These are phyloP conservation scores for Heteronetta atricapilla DNA, from an alignment of 2,113 vertebrate species.

Conservation along the genomic window DNA sequence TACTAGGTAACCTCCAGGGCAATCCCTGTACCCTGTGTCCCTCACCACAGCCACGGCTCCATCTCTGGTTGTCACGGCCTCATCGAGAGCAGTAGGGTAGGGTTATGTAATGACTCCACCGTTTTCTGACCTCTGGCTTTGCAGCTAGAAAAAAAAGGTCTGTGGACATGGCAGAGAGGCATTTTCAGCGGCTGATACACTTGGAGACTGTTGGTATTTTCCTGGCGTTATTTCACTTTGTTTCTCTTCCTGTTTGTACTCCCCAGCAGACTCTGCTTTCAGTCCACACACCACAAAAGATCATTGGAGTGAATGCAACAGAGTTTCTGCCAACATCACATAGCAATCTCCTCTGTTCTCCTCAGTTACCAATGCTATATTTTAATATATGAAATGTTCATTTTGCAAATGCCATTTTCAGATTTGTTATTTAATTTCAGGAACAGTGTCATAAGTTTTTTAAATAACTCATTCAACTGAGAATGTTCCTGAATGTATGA, in stretches of 20 bases:
- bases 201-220: neutral
- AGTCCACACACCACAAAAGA: neutral
- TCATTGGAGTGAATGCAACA: neutral
- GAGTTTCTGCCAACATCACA: neutral
- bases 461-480: neutral
- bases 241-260: neutral
- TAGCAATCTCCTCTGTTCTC: neutral
- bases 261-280: neutral
- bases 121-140: neutral
- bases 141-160: neutral
- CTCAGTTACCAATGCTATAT: neutral
- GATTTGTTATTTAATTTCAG: constrained; percentile 23
- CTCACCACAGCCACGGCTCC: no score
- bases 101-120: accelerated
- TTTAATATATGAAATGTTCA: neutral
- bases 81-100: neutral
- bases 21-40: neutral
- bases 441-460: neutral
- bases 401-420: constrained; percentile 26
- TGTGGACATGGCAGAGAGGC: neutral
- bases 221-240: neutral
- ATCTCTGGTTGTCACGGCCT: neutral
- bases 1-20: no score
- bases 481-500: no score
- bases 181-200: neutral